Percentiles rank a stretch among this genome's conserved stretches.
These are phyloP conservation scores for Mormyrus iriodes DNA, from an alignment of 2,113 vertebrate species.

Conservation along the genomic window DNA sequence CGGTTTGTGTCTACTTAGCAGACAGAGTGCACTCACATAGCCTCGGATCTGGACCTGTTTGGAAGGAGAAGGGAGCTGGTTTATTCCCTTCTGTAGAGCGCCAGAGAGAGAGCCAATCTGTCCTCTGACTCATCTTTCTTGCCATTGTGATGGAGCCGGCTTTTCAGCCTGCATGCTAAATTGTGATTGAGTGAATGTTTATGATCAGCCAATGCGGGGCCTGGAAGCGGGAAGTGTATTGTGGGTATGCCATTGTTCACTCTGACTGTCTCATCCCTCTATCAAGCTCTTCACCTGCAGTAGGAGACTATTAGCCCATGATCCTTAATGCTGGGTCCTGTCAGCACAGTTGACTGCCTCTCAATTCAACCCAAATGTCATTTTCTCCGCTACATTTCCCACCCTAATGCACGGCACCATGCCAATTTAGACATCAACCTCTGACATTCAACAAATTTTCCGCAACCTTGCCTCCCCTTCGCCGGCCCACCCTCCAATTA, in stretches of 20 bases:
- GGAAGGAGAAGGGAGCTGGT: neutral
- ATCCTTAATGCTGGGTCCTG: slow-evolving; percentile 40
- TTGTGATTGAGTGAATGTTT: slow-evolving; percentile 14
- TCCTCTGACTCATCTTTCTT: neutral
- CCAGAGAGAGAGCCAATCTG: neutral
- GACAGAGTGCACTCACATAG: neutral
- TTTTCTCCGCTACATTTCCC: slow-evolving; percentile 43
- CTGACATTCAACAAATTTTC: slow-evolving; percentile 50
- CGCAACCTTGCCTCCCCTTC: slow-evolving; percentile 28
- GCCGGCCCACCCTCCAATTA: slow-evolving; percentile 3
- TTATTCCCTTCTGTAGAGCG: neutral
- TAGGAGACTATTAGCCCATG: slow-evolving; percentile 48
- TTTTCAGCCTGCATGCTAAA: slow-evolving; percentile 2
- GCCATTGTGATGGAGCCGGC: no score
- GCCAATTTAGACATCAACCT: slow-evolving; percentile 45
- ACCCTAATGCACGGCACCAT: slow-evolving; percentile 27
- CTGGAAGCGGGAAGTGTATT: neutral
- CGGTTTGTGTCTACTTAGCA: neutral
- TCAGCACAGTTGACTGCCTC: slow-evolving; percentile 41
- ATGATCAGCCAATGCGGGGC: neutral
- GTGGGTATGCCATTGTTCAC: neutral
- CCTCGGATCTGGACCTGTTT: neutral
- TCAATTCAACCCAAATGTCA: slow-evolving; percentile 40
- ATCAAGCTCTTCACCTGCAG: slow-evolving; percentile 26
- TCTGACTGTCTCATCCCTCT: neutral